Base-by-base conservation (phyloP, 1,140 invertebrate genomes). In the Drosophila obscura region DNA sequence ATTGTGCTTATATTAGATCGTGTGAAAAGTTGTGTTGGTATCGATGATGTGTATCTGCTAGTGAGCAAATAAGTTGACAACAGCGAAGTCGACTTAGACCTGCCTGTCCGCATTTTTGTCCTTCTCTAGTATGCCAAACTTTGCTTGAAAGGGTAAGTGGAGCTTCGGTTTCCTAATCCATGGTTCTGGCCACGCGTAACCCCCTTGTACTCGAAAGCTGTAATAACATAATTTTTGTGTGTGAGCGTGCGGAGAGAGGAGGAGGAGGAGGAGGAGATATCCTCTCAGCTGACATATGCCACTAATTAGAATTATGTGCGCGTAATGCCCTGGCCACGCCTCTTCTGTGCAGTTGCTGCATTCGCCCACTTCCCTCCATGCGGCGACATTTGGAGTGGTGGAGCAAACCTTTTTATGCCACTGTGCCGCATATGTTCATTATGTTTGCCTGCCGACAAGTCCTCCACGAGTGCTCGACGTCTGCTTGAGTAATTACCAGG, bases 401-500 rank as follows among this genome's bases (percentile, higher is more conserved):
- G 72, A 58, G 35, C 62, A 63, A 76, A 62, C 73, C 82, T 84
- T 84, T 84, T 84, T 84, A 77, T 85, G 81, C 67, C 81, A 84
- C 73, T 87, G 73, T 84, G 81, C 75, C 80, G 80, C 81, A 84
- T 79, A 75, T 83, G 80, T 82, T 83, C 80, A 83, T 82, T 84
- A 84, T 82, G 76, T 83, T 80, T 83, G 81, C 77, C 73, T 46
- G 82, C 73, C 81, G 82, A 81, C 80, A 74, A 87, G 80, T 80
- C 81, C 82, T 84, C 57, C 67, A 81, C 63, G 55, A 59, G 75
- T 69, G 77, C 75, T 77, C 81, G 62, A 76, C 63, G 81, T 80
- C 77, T 84, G 77, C 80, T 84, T 84, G 81, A 84, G 80, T 84
- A 84, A 84, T 84, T 84, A 84, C 82, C 80, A 84, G 79, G 26